Base-by-base conservation (phyloP, 2,888 invertebrate genomes). In the Omphaloscelis lunosa region DNA sequence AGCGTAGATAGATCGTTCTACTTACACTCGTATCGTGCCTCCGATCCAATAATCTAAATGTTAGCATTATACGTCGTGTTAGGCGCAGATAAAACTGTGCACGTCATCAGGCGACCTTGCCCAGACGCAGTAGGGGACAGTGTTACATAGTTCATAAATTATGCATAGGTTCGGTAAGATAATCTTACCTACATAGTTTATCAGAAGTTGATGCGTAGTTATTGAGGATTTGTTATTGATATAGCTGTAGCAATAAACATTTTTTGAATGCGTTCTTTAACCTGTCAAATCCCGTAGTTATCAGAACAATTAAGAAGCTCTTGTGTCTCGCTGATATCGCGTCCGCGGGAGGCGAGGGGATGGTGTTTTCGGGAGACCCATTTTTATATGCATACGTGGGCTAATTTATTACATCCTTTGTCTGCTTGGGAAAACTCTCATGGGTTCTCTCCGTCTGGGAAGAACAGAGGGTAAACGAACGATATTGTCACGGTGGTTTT, bases 21-120 rank as follows among this genome's bases (percentile, higher is more conserved):
- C 72, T 73, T 84, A 82, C 67, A 73, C 27, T 27, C n/a, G n/a
- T 87, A 82, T 85, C 76, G 53, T 23, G 29, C 45, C 59, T 53
- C 17, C 65, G 62, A 80, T 77, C 79, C 77, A 80, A 82, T 83
- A 80, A 88, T 88, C 87, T 75, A 72, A 72, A 72, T 83, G 72
- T 62, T 69, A 61, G 74, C 73, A 75, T 75, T 66, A 61, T 61
- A 71, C 48, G 76, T 62, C 63, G 76, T 67, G 62, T 75, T 53
- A 61, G 27, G 27, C 62, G 62, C 39, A 75, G 88, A 83, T 86
- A 80, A 77, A 72, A 69, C 34, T 17, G n/a, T 39, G 53, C 65
- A 45, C 84, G 83, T 86, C 83, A 83, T 61, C 61, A 41, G 1
- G 4, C 53, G 84, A 83, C 83, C 83, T 84, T 78, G 86, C 9